Evolutionary conservation across 1,140 invertebrate genomes (phyloP), one percentile per base, ranked within the genome.

Genomic region (Thalassaphorura encarpata): DNA sequence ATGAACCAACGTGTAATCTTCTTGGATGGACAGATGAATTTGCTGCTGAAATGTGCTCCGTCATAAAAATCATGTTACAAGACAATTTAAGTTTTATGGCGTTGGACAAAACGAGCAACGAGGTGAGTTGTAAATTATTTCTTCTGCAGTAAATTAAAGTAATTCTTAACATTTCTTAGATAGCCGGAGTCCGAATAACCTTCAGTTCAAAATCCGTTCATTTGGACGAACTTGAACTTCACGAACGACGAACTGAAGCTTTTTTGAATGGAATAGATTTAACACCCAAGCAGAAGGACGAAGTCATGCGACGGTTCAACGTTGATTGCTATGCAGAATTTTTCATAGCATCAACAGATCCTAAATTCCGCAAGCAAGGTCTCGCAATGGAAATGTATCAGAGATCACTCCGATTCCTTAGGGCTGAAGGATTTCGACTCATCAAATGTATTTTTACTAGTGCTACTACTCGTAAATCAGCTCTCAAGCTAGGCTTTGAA

Each of bases 41-140:
- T 27, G 54, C 43, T 39, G 24, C 19, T 18, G 54, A 56, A 42
- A 31, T 56, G 23, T 53, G 3, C 24, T 23, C 23, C 2, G 15
- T 56, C 0, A 27, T 52, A 0, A 48, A 27, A 13, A 48, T 6
- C 42, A 56, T 61, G 59, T n/a, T 56, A 21, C 39, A 29, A 15
- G 59, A 61, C 18, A 29, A 61, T 61, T 19, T 61, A 0, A 52
- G 49, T 28, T 61, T 61, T 42, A 45, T 56, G 39, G 59, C 52
- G 0, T 49, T 48, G 26, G 41, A 61, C 5, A 39, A 39, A 28
- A 42, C 29, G 39, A 56, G 54, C 2, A 28, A 28, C 19, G 54
- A 61, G 45, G 59, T 60, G 40, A 45, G 19, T 46, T 18, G 31
- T 11, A 6, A n/a, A 6, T n/a, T 36, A 15, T 39, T 24, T 48